These are phyloP conservation scores for Lanius collurio DNA, from an alignment of 2,113 vertebrate genomes.

Conservation along the genomic window DNA sequence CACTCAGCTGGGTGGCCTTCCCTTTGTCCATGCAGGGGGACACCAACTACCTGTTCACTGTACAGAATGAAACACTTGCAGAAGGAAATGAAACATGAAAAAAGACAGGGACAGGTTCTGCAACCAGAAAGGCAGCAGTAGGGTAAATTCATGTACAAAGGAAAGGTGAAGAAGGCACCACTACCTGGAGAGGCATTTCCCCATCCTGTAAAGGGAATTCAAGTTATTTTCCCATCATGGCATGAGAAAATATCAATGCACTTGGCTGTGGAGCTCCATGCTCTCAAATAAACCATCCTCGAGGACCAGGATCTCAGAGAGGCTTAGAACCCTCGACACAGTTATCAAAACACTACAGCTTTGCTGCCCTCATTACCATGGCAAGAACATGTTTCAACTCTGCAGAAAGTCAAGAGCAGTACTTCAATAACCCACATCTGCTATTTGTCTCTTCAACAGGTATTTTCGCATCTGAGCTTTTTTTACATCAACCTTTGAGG, in stretches of 20 bases:
- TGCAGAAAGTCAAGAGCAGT: neutral
- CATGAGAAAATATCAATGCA: neutral
- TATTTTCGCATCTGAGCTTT: neutral
- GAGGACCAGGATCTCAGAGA: neutral
- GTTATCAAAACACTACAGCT: neutral
- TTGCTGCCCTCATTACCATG: neutral
- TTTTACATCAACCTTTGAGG: neutral
- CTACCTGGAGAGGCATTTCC: accelerated
- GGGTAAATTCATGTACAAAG: accelerated
- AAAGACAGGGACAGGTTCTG: neutral
- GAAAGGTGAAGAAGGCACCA: neutral
- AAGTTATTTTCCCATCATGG: neutral
- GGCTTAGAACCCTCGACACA: neutral
- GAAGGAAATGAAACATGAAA: accelerated
- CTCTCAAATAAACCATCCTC: neutral
- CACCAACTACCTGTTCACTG: accelerated
- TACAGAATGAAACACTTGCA: accelerated
- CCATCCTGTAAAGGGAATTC: neutral
- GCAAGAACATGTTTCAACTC: neutral
- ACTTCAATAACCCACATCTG: neutral
- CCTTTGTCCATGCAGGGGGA: accelerated
- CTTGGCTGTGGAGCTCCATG: accelerated
- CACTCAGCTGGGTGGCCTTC: neutral
- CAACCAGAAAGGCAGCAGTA: neutral
- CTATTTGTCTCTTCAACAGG: neutral